Evolutionary conservation across 2,888 invertebrate genomes (phyloP), one percentile per base, ranked within the genome.

Genomic region (Podotricha telesiphe): DNA sequence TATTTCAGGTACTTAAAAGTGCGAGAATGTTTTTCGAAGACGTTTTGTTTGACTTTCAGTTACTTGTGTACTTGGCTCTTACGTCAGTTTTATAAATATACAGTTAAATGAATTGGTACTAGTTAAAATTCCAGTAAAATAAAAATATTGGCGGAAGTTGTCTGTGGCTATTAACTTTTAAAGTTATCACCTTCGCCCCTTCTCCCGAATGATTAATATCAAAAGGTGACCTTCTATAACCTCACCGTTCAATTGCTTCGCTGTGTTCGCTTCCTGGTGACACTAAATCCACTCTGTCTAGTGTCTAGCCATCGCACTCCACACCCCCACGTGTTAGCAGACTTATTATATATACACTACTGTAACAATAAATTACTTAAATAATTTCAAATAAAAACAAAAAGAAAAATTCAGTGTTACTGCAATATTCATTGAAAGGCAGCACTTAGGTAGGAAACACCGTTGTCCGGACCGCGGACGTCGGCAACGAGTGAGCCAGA

Each of bases 191-290:
- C 67, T 67, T 67, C 69, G 58, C 40, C 20, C 58, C 40, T 40
- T 69, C 71, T 61, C 48, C 13, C 2, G 20, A 20, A 17, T 37
- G 37, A 8, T 45, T 6, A 50, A 11, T 53, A 40, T 51, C 34
- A 59, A 45, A 50, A 34, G 22, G 34, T 28, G 69, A 56, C 69
- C 69, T 71, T 56, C 67, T 64, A 66, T 59, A 47, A 56, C 59
- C 59, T 61, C 22, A 64, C 56, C 15, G 56, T 37, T 19, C 67
- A 61, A 69, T 72, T 67, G 37, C 55, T 69, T 65, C 40, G n/a
- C n/a, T n/a, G n/a, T n/a, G n/a, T n/a, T n/a, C n/a, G n/a, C n/a
- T n/a, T n/a, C n/a, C n/a, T n/a, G n/a, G n/a, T n/a, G n/a, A n/a
- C n/a, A n/a, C n/a, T n/a, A n/a, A n/a, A n/a, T n/a, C n/a, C n/a